Evolutionary conservation across 2,113 vertebrate species (phyloP).

Genomic region (Scartelaos histophorus): DNA sequence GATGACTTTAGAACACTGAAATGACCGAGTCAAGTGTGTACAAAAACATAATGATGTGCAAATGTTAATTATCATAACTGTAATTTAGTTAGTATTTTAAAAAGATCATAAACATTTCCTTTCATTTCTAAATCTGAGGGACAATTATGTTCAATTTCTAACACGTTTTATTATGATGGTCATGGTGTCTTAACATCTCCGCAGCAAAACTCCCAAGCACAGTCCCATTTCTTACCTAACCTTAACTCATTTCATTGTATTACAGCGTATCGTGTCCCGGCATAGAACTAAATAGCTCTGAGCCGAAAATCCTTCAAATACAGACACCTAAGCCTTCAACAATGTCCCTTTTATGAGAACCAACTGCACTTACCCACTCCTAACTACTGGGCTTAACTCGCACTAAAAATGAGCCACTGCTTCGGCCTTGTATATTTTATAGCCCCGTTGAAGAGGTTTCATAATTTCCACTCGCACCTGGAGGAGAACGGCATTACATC

Average conservation of each 20-base stretch:
- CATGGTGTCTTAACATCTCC: too few relatives aligned
- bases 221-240: neutral
- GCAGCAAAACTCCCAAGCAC: neutral
- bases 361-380: neutral
- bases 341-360: conserved; percentile 5
- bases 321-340: neutral
- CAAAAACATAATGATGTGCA: too few relatives aligned
- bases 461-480: neutral
- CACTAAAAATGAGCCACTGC: conserved; percentile 5
- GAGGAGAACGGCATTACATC: neutral
- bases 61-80: too few relatives aligned
- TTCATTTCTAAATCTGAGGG: too few relatives aligned
- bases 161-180: too few relatives aligned
- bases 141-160: too few relatives aligned
- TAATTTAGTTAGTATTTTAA: too few relatives aligned
- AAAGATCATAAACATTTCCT: too few relatives aligned
- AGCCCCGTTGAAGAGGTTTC: neutral
- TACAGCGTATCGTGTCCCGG: neutral
- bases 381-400: conserved; percentile 5
- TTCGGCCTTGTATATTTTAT: conserved; percentile 10
- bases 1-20: too few relatives aligned
- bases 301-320: neutral
- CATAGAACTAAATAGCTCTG: neutral
- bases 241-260: neutral
- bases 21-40: too few relatives aligned